Evolutionary conservation across 2,888 invertebrate species (phyloP).

Genomic region (Lithophane ornitopus): DNA sequence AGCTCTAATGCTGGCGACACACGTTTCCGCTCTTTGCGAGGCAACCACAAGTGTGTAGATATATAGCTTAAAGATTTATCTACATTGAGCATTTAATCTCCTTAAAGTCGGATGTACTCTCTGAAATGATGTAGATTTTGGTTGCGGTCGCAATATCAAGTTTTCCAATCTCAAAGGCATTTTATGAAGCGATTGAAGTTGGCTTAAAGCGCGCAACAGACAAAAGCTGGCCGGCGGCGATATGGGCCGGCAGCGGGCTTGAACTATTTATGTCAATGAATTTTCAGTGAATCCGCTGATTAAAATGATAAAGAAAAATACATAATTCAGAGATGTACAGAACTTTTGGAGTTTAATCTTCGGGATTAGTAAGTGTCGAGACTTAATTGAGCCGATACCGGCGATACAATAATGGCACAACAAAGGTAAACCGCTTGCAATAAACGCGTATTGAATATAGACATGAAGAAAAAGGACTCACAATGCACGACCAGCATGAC

Average conservation of each 20-base stretch:
- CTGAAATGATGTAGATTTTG: slow-evolving; percentile 57
- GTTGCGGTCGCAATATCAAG: slow-evolving; percentile 51
- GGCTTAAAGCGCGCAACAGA: slow-evolving; percentile 48
- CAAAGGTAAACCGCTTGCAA: background rate
- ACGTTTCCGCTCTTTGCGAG: slow-evolving; percentile 62
- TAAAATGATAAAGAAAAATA: background rate
- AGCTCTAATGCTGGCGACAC: slow-evolving; percentile 61
- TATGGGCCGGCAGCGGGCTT: slow-evolving; percentile 16
- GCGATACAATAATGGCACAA: background rate
- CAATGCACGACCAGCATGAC: slow-evolving; percentile 96
- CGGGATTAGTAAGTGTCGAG: background rate
- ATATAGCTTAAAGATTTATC: slow-evolving; percentile 59
- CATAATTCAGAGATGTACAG: background rate
- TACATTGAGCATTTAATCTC: slow-evolving; percentile 57
- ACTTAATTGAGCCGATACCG: background rate
- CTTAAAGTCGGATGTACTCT: slow-evolving; percentile 51
- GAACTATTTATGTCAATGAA: slow-evolving; percentile 44
- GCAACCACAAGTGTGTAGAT: slow-evolving; percentile 46
- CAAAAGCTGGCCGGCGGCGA: slow-evolving; percentile 44
- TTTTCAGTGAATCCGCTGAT: slow-evolving; percentile 26
- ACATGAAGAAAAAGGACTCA: slow-evolving; percentile 86
- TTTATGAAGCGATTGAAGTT: slow-evolving; percentile 61
- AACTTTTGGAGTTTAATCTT: background rate
- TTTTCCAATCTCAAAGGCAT: slow-evolving; percentile 61
- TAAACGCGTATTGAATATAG: background rate